Evolutionary conservation across 2,113 vertebrate genomes (phyloP).

Genomic region (Donacobius atricapilla): DNA sequence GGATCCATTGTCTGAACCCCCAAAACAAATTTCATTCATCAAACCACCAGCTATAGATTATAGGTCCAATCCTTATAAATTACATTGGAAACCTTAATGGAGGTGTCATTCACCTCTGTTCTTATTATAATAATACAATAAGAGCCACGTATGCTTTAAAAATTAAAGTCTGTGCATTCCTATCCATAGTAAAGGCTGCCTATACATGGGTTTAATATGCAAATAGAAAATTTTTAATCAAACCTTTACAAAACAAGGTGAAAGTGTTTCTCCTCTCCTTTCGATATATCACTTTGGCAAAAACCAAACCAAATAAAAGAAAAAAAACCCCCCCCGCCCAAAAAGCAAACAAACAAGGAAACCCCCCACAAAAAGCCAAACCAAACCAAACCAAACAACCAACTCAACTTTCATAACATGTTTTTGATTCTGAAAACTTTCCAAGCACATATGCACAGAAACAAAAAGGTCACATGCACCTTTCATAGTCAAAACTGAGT

Average conservation of each 20-base stretch:
- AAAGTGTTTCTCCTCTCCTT: background rate
- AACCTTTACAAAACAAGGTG: conserved; percentile 34
- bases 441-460: background rate
- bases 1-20: conserved; percentile 33
- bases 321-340: too few species aligned
- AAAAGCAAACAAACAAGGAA: background rate
- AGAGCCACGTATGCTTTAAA: conserved; percentile 31
- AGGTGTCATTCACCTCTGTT: conserved; percentile 50
- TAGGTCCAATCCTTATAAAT: conserved; percentile 48
- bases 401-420: background rate
- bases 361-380: too few species aligned
- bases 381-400: too few species aligned
- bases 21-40: conserved; percentile 16
- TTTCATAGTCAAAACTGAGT: background rate
- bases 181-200: background rate
- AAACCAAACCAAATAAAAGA: background rate
- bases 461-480: background rate
- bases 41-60: conserved; percentile 17
- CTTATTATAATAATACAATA: conserved; percentile 38
- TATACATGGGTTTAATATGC: background rate
- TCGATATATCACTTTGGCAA: background rate
- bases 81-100: conserved; percentile 53
- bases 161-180: conserved; percentile 43
- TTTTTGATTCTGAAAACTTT: conserved; percentile 17
- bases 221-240: conserved; percentile 57